Base-by-base conservation (phyloP, 2,113 vertebrate genomes). In the Smithornis capensis region DNA sequence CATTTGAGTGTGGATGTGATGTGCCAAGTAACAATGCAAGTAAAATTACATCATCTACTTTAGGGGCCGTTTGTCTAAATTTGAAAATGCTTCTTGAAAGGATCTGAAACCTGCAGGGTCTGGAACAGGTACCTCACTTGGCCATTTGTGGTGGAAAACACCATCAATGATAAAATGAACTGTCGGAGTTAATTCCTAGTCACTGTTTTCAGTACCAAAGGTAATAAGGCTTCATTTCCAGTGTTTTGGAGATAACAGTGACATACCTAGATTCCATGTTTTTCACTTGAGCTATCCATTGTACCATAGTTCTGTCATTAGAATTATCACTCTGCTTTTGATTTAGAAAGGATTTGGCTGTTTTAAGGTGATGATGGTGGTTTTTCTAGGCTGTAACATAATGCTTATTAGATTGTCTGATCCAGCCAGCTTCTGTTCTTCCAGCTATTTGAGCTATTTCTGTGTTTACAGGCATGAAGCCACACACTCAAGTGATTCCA, bases 371-470 rank as follows among this genome's bases (percentile, higher is more conserved):
- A 42, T 67, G 31, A 25, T 55, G 76, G 29, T 75, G 24, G 0
- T 12, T 62, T 88, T 77, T 74, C 40, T 8, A 6, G 56, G 49
- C 12, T 27, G 35, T 65, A 95, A 69, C 53, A 18, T 69, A 88
- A 90, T 57, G 31, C 49, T 69, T 76, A 69, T 73, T 93, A 53
- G 62, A 64, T 52, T 79, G 12, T 93, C 49, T 76, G 74, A 79
- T 91, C 53, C 62, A 85, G 37, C 12, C 47, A 28, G 28, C 88
- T 83, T 93, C 67, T 95, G 49, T 73, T 95, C 35, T 92, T 94
- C n/a, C 59, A 93, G 71, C 67, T 86, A 15, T 62, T 88, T 59
- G 59, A 90, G 42, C 82, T 74, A 77, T 95, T 96, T 89, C 38
- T 93, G 50, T 76, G 23, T 86, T 93, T 83, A 70, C 35, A 86